phyloP scores from a whole-genome alignment of 1,140 invertebrate genomes.

The Augochlora pura region DNA sequence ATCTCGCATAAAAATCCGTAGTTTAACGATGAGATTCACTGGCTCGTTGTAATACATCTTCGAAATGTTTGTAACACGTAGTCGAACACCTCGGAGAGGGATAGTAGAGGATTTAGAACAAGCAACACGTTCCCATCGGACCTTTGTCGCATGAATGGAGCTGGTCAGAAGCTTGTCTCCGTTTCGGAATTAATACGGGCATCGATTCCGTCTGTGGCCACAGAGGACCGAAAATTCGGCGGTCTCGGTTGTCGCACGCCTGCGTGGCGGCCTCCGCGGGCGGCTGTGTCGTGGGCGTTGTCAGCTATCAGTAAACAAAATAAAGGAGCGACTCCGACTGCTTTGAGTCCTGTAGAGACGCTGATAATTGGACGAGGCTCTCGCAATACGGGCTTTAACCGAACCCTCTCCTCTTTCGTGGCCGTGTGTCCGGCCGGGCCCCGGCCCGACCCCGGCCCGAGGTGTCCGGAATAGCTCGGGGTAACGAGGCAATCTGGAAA shows the following conservation, averaged over 20 bases:
- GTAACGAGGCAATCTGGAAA: slow-evolving; percentile 66
- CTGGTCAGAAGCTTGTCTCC: too few species aligned
- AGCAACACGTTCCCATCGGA: too few species aligned
- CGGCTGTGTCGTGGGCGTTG: slow-evolving; percentile 25
- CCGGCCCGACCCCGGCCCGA: slow-evolving; percentile 30
- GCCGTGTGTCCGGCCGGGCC: slow-evolving; percentile 8
- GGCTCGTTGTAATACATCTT: too few species aligned
- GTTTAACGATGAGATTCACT: too few species aligned
- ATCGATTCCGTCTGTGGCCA: too few species aligned
- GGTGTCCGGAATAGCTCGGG: slow-evolving; percentile 58
- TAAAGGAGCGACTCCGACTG: slow-evolving; percentile 47
- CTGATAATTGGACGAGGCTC: slow-evolving; percentile 66
- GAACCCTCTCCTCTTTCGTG: slow-evolving; percentile 23
- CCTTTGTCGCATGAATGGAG: too few species aligned
- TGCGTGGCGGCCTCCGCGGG: slow-evolving; percentile 13
- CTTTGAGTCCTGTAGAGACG: slow-evolving; percentile 56
- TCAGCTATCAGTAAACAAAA: slow-evolving; percentile 51
- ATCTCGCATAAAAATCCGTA: too few species aligned
- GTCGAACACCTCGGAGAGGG: too few species aligned
- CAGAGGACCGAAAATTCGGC: slow-evolving; percentile 33
- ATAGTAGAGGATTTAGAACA: too few species aligned
- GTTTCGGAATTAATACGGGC: slow-evolving; percentile 24
- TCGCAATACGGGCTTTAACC: slow-evolving; percentile 55
- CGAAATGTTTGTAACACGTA: too few species aligned
- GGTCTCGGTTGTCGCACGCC: slow-evolving; percentile 18